phyloP scores from a whole-genome alignment of 2,888 invertebrate species.

The Andrena dorsata region DNA sequence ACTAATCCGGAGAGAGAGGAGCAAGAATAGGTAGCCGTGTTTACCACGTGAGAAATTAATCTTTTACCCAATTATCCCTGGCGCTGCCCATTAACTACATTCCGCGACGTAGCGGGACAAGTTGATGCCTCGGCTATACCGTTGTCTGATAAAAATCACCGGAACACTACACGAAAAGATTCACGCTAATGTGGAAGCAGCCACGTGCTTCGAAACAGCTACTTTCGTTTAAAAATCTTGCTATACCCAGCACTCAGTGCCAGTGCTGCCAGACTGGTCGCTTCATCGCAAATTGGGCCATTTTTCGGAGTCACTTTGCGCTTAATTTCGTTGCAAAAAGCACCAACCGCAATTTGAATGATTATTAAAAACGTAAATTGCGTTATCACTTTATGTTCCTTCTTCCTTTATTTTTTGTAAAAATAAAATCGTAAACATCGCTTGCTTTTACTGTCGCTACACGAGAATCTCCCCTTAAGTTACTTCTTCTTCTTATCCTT shows the following conservation, averaged over 20 bases:
- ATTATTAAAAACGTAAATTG: too few species aligned
- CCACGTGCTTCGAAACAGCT: not conserved
- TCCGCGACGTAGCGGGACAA: conserved; percentile 16
- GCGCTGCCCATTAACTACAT: not conserved
- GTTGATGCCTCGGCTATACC: conserved; percentile 16
- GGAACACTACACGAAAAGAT: conserved; percentile 3
- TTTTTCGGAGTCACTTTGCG: too few species aligned
- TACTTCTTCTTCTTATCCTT: too few species aligned
- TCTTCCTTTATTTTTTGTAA: too few species aligned
- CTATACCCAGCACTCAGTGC: not conserved
- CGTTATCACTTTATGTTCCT: too few species aligned
- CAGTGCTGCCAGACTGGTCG: too few species aligned
- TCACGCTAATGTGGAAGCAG: not conserved
- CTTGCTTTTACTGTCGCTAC: too few species aligned
- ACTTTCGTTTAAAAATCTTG: not conserved
- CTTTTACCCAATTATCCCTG: not conserved
- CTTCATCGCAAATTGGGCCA: too few species aligned
- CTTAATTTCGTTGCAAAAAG: too few species aligned
- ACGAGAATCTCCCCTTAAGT: too few species aligned
- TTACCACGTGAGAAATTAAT: conserved; percentile 9
- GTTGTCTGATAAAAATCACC: conserved; percentile 12
- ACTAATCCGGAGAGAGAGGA: not conserved
- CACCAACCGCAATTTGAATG: too few species aligned
- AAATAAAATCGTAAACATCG: too few species aligned
- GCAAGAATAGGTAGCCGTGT: not conserved